These are phyloP conservation scores for Melikaiella ostensackeni DNA, from an alignment of 2,888 invertebrate genomes.

Conservation along the genomic window DNA sequence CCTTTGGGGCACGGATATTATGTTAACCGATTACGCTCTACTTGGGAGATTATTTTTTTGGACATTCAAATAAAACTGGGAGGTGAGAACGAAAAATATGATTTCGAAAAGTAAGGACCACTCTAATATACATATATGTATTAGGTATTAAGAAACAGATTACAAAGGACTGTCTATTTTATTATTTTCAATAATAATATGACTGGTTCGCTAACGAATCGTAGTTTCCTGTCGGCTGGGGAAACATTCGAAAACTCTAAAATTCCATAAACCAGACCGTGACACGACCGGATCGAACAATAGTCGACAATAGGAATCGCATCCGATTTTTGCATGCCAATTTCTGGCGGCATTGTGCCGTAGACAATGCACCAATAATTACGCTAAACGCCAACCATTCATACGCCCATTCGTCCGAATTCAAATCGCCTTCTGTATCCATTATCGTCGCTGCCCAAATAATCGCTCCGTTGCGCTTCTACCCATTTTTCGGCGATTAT, in stretches of 20 bases:
- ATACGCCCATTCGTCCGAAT: constrained; percentile 74
- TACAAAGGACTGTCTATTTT: no score
- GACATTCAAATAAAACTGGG: no score
- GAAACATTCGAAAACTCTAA: constrained; percentile 67
- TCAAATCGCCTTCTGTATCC: constrained; percentile 74
- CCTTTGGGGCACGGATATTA: no score
- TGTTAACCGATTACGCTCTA: no score
- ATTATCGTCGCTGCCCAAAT: constrained; percentile 72
- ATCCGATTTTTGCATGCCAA: constrained; percentile 77
- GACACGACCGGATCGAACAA: constrained; percentile 67
- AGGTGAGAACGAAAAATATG: no score
- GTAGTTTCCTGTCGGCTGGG: constrained; percentile 51
- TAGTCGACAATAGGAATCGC: constrained; percentile 73
- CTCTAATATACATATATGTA: no score
- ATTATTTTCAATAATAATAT: constrained; percentile 31
- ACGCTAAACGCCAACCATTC: constrained; percentile 75
- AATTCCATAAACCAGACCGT: constrained; percentile 47
- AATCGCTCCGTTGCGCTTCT: constrained; percentile 65
- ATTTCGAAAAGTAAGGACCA: no score
- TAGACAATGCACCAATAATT: constrained; percentile 76
- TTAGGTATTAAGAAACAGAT: no score
- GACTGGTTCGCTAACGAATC: constrained; percentile 49
- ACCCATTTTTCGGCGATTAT: constrained; percentile 58
- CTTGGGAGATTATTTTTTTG: no score
- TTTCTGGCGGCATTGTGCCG: constrained; percentile 73